Evolutionary conservation across 2,888 invertebrate species (phyloP), one percentile per base, ranked within the genome.

Genomic region (Blastobasis lacticolella): DNA sequence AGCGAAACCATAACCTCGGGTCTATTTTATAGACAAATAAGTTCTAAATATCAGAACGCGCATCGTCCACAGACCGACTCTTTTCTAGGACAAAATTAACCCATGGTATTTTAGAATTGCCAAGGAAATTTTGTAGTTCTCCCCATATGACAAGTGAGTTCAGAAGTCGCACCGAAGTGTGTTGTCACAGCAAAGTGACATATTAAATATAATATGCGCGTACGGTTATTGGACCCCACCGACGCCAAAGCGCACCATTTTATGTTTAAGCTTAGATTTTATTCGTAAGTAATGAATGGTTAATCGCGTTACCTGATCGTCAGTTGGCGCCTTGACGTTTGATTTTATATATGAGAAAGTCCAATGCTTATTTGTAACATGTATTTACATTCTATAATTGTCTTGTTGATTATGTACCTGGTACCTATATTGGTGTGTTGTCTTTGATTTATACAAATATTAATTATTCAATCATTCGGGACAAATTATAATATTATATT

Each of bases 221-320:
- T 77, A 78, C 78, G 78, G 78, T 76, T 72, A 64, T 73, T 66
- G 23, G 63, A 72, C 75, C 86, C 87, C 86, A 85, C 86, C 86
- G 86, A 81, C 76, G 82, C 77, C 77, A 76, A 23, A 75, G 78
- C 81, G 79, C 78, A 71, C 74, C 67, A 67, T 23, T 70, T 70
- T 73, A 43, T 71, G 72, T 23, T 73, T 81, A 78, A 72, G 74
- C 71, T 74, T 71, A 72, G 66, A 72, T 66, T 69, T 70, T 69
- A 77, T 79, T 79, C 83, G 77, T 23, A 23, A 23, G 23, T 23
- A 23, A 23, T 23, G 23, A 23, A 23, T 3, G 23, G 23, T 23
- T 23, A 23, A 23, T 82, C 78, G 78, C 79, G 85, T 85, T 83
- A 86, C 84, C 85, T 84, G 80, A 83, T 75, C 63, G 67, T 73